Evolutionary conservation across 2,888 invertebrate species (phyloP), one percentile per base, ranked within the genome.

Genomic region (Crossocerus cetratus): DNA sequence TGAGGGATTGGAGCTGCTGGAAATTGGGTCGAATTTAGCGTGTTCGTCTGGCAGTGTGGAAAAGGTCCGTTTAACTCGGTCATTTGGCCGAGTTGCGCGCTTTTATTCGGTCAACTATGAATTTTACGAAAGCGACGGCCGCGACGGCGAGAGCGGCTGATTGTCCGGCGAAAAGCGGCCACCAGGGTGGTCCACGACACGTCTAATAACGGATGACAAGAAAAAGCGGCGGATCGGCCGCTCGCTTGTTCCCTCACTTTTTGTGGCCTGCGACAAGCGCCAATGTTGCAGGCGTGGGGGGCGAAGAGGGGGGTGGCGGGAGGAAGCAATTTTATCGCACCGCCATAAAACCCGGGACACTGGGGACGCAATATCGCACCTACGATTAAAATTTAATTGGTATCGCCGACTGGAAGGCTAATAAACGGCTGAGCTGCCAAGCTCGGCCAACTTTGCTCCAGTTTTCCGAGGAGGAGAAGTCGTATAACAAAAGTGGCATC

Each of bases 241-340:
- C 56, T n/a, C n/a, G 45, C 16, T 32, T 32, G 2, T 8, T 32
- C 55, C 32, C 63, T 2, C 23, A 32, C 32, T 32, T 32, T 32
- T 32, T 32, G 2, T 2, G 1, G 3, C 23, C 23, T 2, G 0
- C 23, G 23, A 1, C 3, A 3, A 32, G 11, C 14, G n/a, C 14
- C 49, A 14, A 49, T 16, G 49, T 16, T 14, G 13, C 49, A 49
- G 49, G 49, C 16, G 43, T 49, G 16, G 16, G 1, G 49, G 3
- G 13, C 3, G 4, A 14, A 49, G 3, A 5, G 16, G 3, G 45
- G 8, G 3, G 45, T 2, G 14, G 16, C 0, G 13, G 8, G 2
- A 21, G 21, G 60, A 60, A 60, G 32, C 32, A 60, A 60, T 60
- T 60, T 60, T 60, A 60, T 60, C 21, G 60, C 45, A 4, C 21